A percentile compares a stretch with the other conserved stretches of the same genome.
Evolutionary conservation across 1,140 invertebrate genomes (phyloP).

Genomic region (Babylonia areolata): DNA sequence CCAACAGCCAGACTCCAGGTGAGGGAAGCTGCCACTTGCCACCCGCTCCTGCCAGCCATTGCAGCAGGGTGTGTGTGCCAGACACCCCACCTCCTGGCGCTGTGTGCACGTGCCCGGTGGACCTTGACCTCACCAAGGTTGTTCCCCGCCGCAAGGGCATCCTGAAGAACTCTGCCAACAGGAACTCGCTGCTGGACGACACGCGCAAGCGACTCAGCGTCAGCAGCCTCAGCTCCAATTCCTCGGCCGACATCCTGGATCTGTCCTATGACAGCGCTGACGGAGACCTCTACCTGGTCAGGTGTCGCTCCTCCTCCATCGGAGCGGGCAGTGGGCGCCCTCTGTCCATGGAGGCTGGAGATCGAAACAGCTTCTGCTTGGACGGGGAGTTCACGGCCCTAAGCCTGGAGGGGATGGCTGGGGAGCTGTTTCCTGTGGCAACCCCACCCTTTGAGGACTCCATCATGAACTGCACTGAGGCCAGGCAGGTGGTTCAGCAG

Average conservation of each 20-base stretch:
- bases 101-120: slow-evolving; percentile 27
- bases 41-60: neutral
- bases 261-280: slow-evolving; percentile 73
- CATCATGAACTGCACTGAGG: neutral
- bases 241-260: slow-evolving; percentile 73
- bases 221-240: slow-evolving; percentile 71
- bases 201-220: slow-evolving; percentile 69
- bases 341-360: neutral
- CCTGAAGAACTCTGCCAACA: slow-evolving; percentile 56
- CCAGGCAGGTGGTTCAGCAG: neutral
- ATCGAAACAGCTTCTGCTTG: slow-evolving; percentile 25
- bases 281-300: slow-evolving; percentile 42
- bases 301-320: neutral
- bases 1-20: neutral
- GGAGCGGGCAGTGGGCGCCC: neutral
- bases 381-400: slow-evolving; percentile 29
- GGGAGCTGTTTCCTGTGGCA: neutral
- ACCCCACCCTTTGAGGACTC: neutral
- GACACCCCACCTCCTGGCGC: neutral
- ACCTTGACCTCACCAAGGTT: slow-evolving; percentile 40
- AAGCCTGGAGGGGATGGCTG: slow-evolving; percentile 5
- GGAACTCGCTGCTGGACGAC: slow-evolving; percentile 45
- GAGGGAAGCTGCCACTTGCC: neutral
- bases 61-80: neutral
- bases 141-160: slow-evolving; percentile 59